These are phyloP conservation scores for Mus musculus DNA, from an alignment of 2,113 vertebrate genomes.

Conservation along the genomic window DNA sequence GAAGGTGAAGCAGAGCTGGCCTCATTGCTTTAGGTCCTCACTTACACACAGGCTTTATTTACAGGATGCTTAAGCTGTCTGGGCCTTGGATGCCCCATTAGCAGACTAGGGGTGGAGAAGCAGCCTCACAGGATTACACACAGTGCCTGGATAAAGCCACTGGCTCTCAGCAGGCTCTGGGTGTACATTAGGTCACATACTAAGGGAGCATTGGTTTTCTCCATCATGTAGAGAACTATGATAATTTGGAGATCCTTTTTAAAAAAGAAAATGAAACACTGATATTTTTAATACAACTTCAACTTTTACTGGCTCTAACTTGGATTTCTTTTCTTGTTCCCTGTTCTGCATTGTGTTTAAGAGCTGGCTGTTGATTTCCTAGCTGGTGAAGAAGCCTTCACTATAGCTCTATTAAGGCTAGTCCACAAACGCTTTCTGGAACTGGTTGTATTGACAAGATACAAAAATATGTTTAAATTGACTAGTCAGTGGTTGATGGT, in stretches of 20 bases:
- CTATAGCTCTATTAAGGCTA: not conserved
- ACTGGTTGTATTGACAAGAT: not conserved
- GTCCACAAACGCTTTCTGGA: not conserved
- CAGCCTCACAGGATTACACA: not conserved
- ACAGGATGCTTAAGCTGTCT: not conserved
- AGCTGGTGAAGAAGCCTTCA: not conserved
- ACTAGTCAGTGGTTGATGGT: not conserved
- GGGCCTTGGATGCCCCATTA: not conserved
- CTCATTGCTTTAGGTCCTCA: not conserved
- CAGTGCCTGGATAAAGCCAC: not conserved
- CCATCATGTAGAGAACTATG: not conserved
- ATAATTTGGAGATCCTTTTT: not conserved
- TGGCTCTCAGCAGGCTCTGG: not conserved
- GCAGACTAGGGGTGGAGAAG: not conserved
- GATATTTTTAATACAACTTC: not conserved
- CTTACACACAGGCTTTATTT: not conserved
- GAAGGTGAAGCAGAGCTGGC: not conserved
- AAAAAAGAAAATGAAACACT: slow-evolving; percentile 23
- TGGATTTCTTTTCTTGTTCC: slow-evolving; percentile 28
- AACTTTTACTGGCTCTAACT: not conserved
- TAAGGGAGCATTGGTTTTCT: not conserved
- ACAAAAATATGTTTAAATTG: not conserved
- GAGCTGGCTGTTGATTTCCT: not conserved
- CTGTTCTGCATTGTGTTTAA: not conserved
- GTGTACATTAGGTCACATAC: not conserved